phyloP scores from a whole-genome alignment of 2,113 vertebrate species.

The Ptychochromis oligacanthus region DNA sequence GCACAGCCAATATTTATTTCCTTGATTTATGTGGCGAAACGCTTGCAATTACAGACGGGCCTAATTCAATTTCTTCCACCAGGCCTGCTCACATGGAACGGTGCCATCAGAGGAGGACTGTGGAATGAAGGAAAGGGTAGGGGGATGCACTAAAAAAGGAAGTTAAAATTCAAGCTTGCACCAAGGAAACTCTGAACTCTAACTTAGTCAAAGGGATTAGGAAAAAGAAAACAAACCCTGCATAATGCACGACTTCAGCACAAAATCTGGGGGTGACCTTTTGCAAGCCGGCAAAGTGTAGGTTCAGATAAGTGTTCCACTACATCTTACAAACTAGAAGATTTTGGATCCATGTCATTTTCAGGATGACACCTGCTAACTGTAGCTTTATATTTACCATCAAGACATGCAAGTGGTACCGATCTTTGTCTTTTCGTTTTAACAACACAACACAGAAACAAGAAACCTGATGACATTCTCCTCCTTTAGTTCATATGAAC shows the following conservation, averaged over 20 bases:
- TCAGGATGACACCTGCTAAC: background rate
- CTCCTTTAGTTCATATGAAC: background rate
- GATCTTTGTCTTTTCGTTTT: background rate
- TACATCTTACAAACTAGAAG: too few relatives aligned
- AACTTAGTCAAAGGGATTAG: background rate
- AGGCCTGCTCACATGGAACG: slow-evolving; percentile 56
- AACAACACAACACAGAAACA: background rate
- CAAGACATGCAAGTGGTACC: background rate
- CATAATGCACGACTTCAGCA: background rate
- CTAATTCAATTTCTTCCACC: slow-evolving; percentile 71
- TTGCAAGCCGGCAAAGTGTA: background rate
- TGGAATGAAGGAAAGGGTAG: background rate
- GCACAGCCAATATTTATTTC: slow-evolving; percentile 76
- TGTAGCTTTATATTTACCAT: too few relatives aligned
- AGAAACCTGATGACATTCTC: background rate
- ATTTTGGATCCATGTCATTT: background rate
- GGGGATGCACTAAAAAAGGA: background rate
- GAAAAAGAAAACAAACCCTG: background rate
- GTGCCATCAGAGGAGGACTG: slow-evolving; percentile 20
- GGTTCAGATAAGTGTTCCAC: background rate
- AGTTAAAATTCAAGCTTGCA: background rate
- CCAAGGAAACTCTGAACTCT: background rate
- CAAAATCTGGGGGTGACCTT: background rate
- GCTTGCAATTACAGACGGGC: slow-evolving; percentile 70
- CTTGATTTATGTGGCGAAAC: slow-evolving; percentile 78